Base-by-base conservation (phyloP, 2,888 invertebrate species). In the Drosophila helvetica region DNA sequence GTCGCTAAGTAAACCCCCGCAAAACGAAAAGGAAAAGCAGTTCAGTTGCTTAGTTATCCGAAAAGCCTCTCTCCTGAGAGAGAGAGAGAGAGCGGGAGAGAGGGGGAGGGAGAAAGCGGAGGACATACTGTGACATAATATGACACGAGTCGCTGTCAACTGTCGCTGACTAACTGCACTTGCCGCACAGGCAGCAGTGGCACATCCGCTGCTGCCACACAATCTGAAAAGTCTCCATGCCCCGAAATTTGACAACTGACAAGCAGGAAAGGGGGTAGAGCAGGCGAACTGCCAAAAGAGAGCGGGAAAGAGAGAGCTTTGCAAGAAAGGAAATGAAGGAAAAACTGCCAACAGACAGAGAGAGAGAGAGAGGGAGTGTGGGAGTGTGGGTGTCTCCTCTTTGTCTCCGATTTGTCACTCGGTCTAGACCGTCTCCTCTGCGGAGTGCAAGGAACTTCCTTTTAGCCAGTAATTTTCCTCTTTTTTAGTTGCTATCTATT, bases 401-500 rank as follows among this genome's bases (percentile, higher is more conserved):
- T 68, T 62, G 51, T 47, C 47, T 45, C 64, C 38, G 46, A 77
- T 80, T 80, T 74, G 63, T 57, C 30, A 54, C 67, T 15, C 54
- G 64, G 48, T 63, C 64, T 50, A 19, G 47, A 62, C 83, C 77
- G 86, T 75, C 86, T 74, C 80, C 66, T 50, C 48, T 45, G 62
- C 42, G 59, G 19, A 53, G 64, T 25, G 8, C 57, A 38, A 76
- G 63, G 51, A 60, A 68, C 80, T 82, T 79, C 56, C 61, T 59
- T 52, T 25, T 58, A 15, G 47, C 33, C 48, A n/a, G 47, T 12
- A 22, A 3, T 30, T 30, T 30, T 3, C 10, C 58, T 63, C 25
- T 73, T 57, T 74, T 64, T 85, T 57, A 72, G 64, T 85, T 38
- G 33, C 10, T 89, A 83, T 86, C 89, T 86, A 88, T 88, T 86